Evolutionary conservation across 2,113 vertebrate species (phyloP).

Genomic region (human): GRCh38 chr7:104363501-104364000

Average conservation of each 20-base stretch:
- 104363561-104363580: background rate
- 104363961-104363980: constrained; percentile 51
- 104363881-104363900: constrained; percentile 16
- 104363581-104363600: background rate
- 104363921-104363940: constrained; percentile 51
- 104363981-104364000: constrained; percentile 18
- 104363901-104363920: constrained; percentile 40
- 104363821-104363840: background rate
- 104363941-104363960: background rate
- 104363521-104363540: background rate
- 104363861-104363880: constrained; percentile 3
- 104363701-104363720: background rate
- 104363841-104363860: background rate
- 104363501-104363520: background rate
- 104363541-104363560: background rate
- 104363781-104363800: background rate
- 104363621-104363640: background rate
- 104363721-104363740: background rate
- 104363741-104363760: background rate
- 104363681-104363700: background rate
- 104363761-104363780: background rate
- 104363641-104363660: background rate
- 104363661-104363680: background rate
- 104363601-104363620: background rate
- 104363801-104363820: background rate